phyloP scores from a whole-genome alignment of 2,113 vertebrate genomes.

The Ptyas mucosa region DNA sequence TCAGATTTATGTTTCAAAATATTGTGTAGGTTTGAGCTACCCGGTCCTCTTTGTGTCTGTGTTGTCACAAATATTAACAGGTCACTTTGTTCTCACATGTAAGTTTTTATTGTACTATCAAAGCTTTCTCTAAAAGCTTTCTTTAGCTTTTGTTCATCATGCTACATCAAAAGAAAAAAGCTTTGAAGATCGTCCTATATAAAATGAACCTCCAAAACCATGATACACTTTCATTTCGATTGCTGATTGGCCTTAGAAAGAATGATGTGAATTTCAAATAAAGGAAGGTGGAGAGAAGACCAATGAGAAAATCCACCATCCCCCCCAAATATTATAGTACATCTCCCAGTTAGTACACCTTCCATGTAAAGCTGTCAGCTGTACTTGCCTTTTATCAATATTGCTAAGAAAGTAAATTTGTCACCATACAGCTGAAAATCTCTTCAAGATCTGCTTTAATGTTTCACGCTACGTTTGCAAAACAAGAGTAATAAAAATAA shows the following conservation, averaged over 20 bases:
- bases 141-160: conserved; percentile 48
- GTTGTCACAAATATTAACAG: background rate
- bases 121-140: conserved; percentile 28
- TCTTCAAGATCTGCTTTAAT: conserved; percentile 73
- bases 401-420: conserved; percentile 69
- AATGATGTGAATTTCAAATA: conserved; percentile 53
- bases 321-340: conserved; percentile 48
- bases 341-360: conserved; percentile 62
- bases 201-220: conserved; percentile 45
- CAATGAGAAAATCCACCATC: background rate
- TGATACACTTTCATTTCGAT: conserved; percentile 41
- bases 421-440: conserved; percentile 68
- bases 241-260: conserved; percentile 42
- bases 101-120: conserved; percentile 49
- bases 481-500: conserved; percentile 94
- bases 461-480: conserved; percentile 82
- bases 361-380: conserved; percentile 66
- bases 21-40: background rate
- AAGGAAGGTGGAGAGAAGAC: background rate
- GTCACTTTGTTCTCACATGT: conserved; percentile 28
- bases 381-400: conserved; percentile 70
- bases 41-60: background rate
- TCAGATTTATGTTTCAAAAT: background rate
- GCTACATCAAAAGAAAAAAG: conserved; percentile 31
- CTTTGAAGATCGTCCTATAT: conserved; percentile 54